Evolutionary conservation across 2,888 invertebrate species (phyloP).

Genomic region (Xylocampa areola): DNA sequence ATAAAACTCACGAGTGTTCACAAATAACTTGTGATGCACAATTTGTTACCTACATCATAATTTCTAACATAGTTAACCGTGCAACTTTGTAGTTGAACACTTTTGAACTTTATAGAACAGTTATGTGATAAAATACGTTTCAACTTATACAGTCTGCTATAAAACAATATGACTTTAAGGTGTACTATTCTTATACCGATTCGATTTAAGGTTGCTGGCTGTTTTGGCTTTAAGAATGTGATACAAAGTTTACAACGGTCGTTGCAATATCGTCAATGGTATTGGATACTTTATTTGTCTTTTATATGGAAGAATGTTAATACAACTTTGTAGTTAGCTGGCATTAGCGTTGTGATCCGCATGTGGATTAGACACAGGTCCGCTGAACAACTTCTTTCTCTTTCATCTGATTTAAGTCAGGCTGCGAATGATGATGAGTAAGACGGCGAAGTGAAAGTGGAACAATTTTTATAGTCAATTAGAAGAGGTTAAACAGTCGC

Average conservation of each 20-base stretch:
- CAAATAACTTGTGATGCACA: conserved; percentile 5
- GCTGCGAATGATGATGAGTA: too few relatives aligned
- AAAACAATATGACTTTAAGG: conserved; percentile 34
- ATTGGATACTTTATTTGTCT: too few relatives aligned
- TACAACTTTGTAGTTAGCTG: too few relatives aligned
- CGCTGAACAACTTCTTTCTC: too few relatives aligned
- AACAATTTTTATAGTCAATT: too few relatives aligned
- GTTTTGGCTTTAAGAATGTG: neutral
- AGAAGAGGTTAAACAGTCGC: too few relatives aligned
- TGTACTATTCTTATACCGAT: conserved; percentile 9
- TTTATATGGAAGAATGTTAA: too few relatives aligned
- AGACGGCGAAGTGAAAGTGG: too few relatives aligned
- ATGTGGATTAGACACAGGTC: too few relatives aligned
- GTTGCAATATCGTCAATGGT: neutral
- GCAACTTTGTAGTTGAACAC: conserved; percentile 32
- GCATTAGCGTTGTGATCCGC: too few relatives aligned
- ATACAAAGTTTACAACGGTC: conserved; percentile 26
- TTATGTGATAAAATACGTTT: conserved; percentile 38
- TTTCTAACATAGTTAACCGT: conserved; percentile 22
- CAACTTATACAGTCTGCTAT: conserved; percentile 35
- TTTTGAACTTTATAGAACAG: conserved; percentile 23
- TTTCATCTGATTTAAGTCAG: too few relatives aligned
- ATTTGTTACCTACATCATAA: conserved; percentile 27
- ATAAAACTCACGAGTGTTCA: neutral
- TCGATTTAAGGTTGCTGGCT: conserved; percentile 8